Percentiles rank a stretch among this genome's conserved stretches.
Conservation (phyloP, 2,113 vertebrate species). For the Callocephalon fimbriatum region DNA sequence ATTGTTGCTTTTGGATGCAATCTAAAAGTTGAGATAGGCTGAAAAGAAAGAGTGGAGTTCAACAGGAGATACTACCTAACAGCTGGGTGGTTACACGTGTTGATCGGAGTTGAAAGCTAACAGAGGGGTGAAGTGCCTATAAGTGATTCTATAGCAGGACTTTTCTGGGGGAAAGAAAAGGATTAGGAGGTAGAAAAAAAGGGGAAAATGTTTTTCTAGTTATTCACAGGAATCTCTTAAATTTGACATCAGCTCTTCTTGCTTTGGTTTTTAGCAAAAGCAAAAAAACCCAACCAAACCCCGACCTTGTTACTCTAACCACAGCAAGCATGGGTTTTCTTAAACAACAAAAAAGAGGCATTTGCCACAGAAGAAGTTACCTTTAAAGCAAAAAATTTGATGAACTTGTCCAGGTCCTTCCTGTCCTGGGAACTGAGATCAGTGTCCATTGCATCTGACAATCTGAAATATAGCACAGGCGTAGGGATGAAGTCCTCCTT, state of each 20-base stretch:
- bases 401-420: constrained; percentile 99
- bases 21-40: neutral
- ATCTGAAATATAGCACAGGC: constrained; percentile 73
- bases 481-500: neutral
- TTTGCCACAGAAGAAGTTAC: constrained; percentile 70
- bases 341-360: neutral
- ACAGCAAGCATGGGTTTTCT: neutral
- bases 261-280: neutral
- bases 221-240: constrained; percentile 15
- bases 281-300: neutral
- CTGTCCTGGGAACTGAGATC: constrained; percentile 97
- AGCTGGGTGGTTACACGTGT: neutral
- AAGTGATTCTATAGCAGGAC: neutral
- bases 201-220: neutral
- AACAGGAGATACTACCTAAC: neutral
- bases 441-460: constrained; percentile 90
- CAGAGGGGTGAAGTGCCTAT: neutral
- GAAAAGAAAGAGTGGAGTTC: neutral
- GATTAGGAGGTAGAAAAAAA: neutral
- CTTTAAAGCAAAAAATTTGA: constrained; percentile 99
- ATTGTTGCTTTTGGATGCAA: neutral
- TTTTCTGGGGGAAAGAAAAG: neutral
- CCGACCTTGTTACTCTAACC: neutral
- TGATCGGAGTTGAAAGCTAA: neutral
- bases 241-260: neutral